Base-by-base conservation (phyloP, 2,113 vertebrate species). In the Empidonax traillii region DNA sequence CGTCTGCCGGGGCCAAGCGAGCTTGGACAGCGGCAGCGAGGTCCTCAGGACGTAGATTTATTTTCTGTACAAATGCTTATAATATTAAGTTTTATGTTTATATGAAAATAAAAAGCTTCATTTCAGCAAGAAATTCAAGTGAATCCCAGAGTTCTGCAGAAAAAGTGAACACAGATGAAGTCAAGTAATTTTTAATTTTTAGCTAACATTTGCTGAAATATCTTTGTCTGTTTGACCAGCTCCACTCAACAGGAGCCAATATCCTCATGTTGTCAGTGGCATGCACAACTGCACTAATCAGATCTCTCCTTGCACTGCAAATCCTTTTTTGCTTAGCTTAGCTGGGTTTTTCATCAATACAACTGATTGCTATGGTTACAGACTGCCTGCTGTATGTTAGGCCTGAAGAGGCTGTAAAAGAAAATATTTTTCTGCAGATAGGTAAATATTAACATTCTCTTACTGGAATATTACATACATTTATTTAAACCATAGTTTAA, bases 351-450 rank as follows among this genome's bases (percentile, higher is more conserved):
- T 51, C 46, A 4, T 93, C 82, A 82, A 35, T 53, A 61, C 21
- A 74, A 62, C 46, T 90, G 87, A 94, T 96, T 95, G 88, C 95
- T 85, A 44, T 28, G 73, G 74, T 85, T 94, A 96, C 92, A 43
- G 87, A 55, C 63, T 68, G 47, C 33, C 39, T 81, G 47, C 56
- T 71, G 49, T 39, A 49, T 49, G 27, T 76, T 73, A 78, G 79
- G 84, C 63, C 85, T 93, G 31, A 90, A 85, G 31, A 93, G 86
- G 21, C 27, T 46, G 14, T 37, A 79, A 95, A 75, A 85, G 37
- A 61, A 93, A 90, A 83, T 85, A 61, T 68, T 93, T 97, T 92
- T 84, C 24, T 63, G 17, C 59, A 84, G 6, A 28, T 6, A 74
- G 3, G 18, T 77, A 89, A 88, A 86, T 53, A 86, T 68, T 91